Conservation (phyloP, 2,797 vertebrate species). For the Scolopax rusticola region DNA sequence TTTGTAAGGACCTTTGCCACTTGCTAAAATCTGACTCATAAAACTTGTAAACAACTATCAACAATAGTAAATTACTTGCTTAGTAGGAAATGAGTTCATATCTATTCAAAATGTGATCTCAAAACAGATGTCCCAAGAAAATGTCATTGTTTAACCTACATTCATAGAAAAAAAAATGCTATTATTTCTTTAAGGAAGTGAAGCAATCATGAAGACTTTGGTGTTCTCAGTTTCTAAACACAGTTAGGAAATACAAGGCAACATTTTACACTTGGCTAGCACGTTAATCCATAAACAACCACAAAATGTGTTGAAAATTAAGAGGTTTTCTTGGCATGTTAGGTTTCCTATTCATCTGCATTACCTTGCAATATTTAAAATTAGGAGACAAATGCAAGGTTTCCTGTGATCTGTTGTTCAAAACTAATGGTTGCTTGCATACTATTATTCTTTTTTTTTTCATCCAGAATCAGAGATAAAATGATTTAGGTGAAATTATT, state of each 20-base stretch:
- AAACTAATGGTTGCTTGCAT: constrained; percentile 56
- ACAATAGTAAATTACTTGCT: constrained; percentile 85
- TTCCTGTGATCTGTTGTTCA: constrained; percentile 73
- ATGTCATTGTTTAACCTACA: constrained; percentile 87
- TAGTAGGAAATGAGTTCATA: constrained; percentile 89
- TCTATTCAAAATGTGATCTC: constrained; percentile 86
- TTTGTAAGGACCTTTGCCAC: constrained; percentile 83
- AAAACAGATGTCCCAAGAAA: constrained; percentile 91
- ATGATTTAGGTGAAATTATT: constrained; percentile 85
- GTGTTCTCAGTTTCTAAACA: constrained; percentile 75
- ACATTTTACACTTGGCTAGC: constrained; percentile 51
- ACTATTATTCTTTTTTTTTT: constrained; percentile 53
- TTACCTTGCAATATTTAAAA: constrained; percentile 55
- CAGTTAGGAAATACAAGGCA: constrained; percentile 65
- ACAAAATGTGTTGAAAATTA: constrained; percentile 69
- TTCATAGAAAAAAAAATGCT: constrained; percentile 85
- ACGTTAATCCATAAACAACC: constrained; percentile 61
- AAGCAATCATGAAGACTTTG: constrained; percentile 88
- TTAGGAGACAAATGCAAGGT: constrained; percentile 75
- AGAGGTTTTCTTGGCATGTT: constrained; percentile 27
- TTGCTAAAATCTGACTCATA: constrained; percentile 83
- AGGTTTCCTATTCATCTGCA: constrained; percentile 42
- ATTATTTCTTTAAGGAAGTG: constrained; percentile 96
- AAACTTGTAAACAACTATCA: constrained; percentile 87
- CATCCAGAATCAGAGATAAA: constrained; percentile 63